phyloP scores from a whole-genome alignment of 2,113 vertebrate species.

The Salvelinus sp. region DNA sequence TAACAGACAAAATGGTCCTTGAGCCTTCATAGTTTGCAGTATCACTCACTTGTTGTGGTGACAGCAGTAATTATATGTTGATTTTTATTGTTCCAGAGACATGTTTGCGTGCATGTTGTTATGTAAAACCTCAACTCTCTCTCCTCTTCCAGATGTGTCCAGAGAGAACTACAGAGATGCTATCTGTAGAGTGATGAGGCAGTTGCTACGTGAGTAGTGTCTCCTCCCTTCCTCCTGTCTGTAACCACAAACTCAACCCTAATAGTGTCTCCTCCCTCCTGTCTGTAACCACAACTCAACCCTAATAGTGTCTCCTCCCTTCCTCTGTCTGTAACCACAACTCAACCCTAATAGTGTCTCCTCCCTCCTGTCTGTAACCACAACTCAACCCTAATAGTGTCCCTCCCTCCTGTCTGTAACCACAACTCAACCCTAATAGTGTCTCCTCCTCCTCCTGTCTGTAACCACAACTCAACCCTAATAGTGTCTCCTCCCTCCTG shows the following conservation, averaged over 20 bases:
- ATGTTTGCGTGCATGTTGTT: not conserved
- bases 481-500: too few relatives aligned
- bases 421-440: not conserved
- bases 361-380: not conserved
- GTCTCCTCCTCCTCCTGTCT: conserved; percentile 13
- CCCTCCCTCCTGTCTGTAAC: conserved; percentile 12
- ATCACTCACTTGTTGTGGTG: too few relatives aligned
- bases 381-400: not conserved
- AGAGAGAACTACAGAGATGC: conserved; percentile 90
- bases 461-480: too few relatives aligned
- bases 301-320: not conserved
- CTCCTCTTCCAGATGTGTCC: conserved; percentile 73
- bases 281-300: not conserved
- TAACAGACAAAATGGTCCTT: not conserved
- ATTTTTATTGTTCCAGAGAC: too few relatives aligned
- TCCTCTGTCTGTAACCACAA: not conserved
- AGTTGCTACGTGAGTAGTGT: conserved; percentile 87
- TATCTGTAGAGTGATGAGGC: conserved; percentile 85
- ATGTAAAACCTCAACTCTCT: not conserved
- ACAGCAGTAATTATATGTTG: too few relatives aligned
- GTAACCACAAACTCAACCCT: not conserved
- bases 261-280: not conserved
- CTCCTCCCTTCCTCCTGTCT: not conserved
- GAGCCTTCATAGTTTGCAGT: not conserved
- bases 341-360: not conserved